phyloP scores from a whole-genome alignment of 1,140 invertebrate species.

The Eumaeus atala region DNA sequence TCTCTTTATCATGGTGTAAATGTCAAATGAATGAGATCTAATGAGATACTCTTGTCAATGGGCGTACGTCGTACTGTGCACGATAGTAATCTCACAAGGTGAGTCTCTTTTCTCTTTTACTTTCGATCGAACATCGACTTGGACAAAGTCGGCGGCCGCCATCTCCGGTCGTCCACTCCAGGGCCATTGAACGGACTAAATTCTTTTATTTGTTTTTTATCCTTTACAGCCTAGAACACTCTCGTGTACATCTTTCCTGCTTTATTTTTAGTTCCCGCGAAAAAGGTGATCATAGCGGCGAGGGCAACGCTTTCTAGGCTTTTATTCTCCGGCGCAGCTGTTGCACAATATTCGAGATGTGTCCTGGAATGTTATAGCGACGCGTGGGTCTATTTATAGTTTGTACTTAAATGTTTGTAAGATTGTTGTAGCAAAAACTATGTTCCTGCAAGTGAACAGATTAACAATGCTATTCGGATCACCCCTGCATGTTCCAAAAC shows the following conservation, averaged over 20 bases:
- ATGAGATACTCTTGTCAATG: conserved; percentile 50
- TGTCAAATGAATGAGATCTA: conserved; percentile 39
- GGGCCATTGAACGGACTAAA: conserved; percentile 51
- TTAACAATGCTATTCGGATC: not conserved
- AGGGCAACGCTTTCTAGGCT: conserved; percentile 60
- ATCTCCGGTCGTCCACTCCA: conserved; percentile 45
- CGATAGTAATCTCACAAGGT: conserved; percentile 33
- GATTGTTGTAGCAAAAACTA: not conserved
- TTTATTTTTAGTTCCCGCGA: conserved; percentile 65
- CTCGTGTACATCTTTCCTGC: conserved; percentile 52
- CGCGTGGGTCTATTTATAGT: conserved; percentile 46
- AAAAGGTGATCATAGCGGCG: conserved; percentile 52
- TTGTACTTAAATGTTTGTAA: not conserved
- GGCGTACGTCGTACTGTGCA: conserved; percentile 31
- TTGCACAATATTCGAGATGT: conserved; percentile 65
- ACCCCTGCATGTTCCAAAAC: not conserved
- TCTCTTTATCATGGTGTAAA: too few relatives aligned
- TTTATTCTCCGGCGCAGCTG: conserved; percentile 57
- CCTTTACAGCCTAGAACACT: conserved; percentile 52
- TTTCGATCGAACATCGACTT: conserved; percentile 38
- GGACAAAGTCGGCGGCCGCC: conserved; percentile 35
- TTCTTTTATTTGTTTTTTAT: conserved; percentile 55
- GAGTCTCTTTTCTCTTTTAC: conserved; percentile 41
- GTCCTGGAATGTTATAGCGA: conserved; percentile 46
- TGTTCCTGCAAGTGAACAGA: not conserved